phyloP scores from a whole-genome alignment of 2,113 vertebrate species.

The Mobula birostris region DNA sequence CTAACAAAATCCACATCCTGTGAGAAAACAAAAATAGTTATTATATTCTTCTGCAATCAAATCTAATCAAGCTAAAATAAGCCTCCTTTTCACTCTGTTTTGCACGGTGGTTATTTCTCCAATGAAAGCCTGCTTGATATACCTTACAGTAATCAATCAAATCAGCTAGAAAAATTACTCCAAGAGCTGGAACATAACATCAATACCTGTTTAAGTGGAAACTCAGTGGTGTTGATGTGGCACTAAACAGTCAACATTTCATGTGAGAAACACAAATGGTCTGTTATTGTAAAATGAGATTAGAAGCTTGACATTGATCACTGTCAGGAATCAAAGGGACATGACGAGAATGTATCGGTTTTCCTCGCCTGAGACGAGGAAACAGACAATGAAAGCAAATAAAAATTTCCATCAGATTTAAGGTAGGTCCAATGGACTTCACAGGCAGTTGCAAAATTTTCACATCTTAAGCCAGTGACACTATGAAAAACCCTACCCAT shows the following conservation, averaged over 20 bases:
- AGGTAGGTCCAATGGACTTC: not conserved
- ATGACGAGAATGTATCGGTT: not conserved
- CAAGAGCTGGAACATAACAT: not conserved
- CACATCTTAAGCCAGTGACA: too few species aligned
- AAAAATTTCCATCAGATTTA: too few species aligned
- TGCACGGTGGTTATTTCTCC: not conserved
- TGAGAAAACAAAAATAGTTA: not conserved
- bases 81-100: not conserved
- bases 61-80: not conserved
- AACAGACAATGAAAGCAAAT: not conserved
- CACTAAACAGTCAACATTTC: not conserved
- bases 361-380: not conserved
- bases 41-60: not conserved
- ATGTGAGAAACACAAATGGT: not conserved
- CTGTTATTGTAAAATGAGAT: not conserved
- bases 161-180: not conserved
- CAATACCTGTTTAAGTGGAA: not conserved
- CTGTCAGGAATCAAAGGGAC: not conserved
- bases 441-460: not conserved
- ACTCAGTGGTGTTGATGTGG: not conserved
- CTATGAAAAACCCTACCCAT: too few species aligned
- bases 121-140: not conserved
- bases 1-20: not conserved
- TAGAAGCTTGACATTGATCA: not conserved
- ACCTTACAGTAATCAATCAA: not conserved